Evolutionary conservation across 2,888 invertebrate genomes (phyloP), one percentile per base, ranked within the genome.

Genomic region (Mythimna ferrago): DNA sequence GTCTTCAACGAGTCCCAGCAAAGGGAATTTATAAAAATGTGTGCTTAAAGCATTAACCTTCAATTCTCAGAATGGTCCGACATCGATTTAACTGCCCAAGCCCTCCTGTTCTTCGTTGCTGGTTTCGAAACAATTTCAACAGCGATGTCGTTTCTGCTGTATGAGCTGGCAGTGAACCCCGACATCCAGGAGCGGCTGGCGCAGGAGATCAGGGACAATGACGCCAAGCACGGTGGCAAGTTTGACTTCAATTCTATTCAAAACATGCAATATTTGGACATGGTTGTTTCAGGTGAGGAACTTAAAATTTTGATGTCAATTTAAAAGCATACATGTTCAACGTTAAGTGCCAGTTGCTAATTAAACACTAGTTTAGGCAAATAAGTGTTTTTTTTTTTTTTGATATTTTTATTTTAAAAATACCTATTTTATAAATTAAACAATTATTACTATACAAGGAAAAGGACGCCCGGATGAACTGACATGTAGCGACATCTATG

Each of bases 231-330:
- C 16, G 93, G 91, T 0, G 94, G 93, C 6, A 93, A 92, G n/a
- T 89, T 97, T 0, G 94, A 93, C 63, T 97, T 97, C 80, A 96
- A 96, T 44, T 92, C 92, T 0, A 89, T 97, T 1, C 93, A 96
- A 74, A 93, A 92, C 38, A 95, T 97, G 96, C 94, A 94, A 41
- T 97, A 97, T 78, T 86, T 97, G 92, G 97, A 97, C 70, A 97
- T 97, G 97, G 97, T 97, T 1, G 87, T 97, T 0, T 96, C 97
- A 86, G 96, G 96, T 96, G 11, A 60, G 60, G 19, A n/a, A 10
- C 6, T 60, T 11, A 38, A n/a, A 38, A 38, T 57, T 2, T 32
- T 16, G 19, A 9, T n/a, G 51, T 53, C 16, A 0, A 19, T 51
- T 19, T 19, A 6, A 51, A 51, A 19, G 7, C 51, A 6, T 19